phyloP scores from a whole-genome alignment of 2,113 vertebrate genomes.

The Hippoglossus stenolepis region DNA sequence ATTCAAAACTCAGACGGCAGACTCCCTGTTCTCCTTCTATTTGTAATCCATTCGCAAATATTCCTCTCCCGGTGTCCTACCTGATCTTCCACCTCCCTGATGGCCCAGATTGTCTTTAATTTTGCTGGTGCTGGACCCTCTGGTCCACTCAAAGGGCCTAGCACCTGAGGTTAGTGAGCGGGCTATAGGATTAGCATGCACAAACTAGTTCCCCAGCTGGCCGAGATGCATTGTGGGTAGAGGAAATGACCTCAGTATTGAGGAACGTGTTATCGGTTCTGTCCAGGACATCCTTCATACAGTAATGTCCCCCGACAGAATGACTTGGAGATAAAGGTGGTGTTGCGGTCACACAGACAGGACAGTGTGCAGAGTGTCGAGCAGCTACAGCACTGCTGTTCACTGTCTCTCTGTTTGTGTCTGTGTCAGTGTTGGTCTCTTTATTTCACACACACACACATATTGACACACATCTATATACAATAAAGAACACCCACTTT shows the following conservation, averaged over 20 bases:
- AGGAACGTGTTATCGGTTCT: constrained; percentile 51
- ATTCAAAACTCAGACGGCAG: too few relatives aligned
- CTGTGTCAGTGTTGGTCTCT: not conserved
- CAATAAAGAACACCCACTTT: too few relatives aligned
- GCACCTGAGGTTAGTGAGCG: too few relatives aligned
- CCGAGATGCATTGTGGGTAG: constrained; percentile 38
- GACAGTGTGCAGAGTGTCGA: constrained; percentile 2
- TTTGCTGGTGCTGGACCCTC: too few relatives aligned
- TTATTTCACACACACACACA: not conserved
- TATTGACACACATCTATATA: not conserved
- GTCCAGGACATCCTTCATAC: constrained; percentile 64
- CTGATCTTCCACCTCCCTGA: too few relatives aligned
- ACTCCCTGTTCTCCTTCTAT: too few relatives aligned
- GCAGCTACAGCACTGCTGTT: not conserved
- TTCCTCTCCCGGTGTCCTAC: too few relatives aligned
- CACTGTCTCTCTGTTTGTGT: not conserved
- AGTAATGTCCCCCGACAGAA: constrained; percentile 57
- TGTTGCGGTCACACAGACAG: constrained; percentile 5
- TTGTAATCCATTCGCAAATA: too few relatives aligned
- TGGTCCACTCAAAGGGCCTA: too few relatives aligned
- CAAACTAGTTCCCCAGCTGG: too few relatives aligned
- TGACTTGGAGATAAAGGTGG: constrained; percentile 52
- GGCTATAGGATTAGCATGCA: too few relatives aligned
- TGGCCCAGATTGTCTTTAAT: too few relatives aligned
- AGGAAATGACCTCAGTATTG: constrained; percentile 63